phyloP scores from a whole-genome alignment of 2,797 vertebrate species.

The Danio tinwini region DNA sequence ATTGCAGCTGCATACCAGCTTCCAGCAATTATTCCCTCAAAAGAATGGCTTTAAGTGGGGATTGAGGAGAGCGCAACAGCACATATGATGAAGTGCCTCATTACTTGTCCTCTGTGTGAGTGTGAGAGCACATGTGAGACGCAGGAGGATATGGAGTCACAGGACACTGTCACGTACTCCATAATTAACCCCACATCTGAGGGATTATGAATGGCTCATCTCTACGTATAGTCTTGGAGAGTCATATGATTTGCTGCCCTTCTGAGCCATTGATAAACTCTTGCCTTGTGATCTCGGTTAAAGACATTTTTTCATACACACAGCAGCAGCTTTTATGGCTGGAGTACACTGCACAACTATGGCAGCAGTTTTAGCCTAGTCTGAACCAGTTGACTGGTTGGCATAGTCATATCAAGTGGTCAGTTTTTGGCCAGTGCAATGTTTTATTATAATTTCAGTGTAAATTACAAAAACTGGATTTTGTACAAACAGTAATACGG shows the following conservation, averaged over 20 bases:
- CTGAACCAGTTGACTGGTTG: background rate
- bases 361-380: background rate
- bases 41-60: constrained; percentile 66
- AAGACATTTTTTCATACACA: background rate
- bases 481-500: too few relatives aligned
- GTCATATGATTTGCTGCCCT: constrained; percentile 33
- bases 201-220: constrained; percentile 39
- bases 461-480: too few relatives aligned
- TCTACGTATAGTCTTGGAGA: constrained; percentile 11
- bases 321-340: background rate
- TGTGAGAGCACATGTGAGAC: constrained; percentile 18
- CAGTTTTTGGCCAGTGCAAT: too few relatives aligned
- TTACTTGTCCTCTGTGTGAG: constrained; percentile 52
- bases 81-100: constrained; percentile 72
- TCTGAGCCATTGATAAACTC: constrained; percentile 25
- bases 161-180: constrained; percentile 43
- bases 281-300: constrained; percentile 27
- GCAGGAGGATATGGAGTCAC: constrained; percentile 32
- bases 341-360: background rate
- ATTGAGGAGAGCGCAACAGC: constrained; percentile 48
- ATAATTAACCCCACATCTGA: constrained; percentile 35
- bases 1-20: constrained; percentile 78
- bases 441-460: too few relatives aligned
- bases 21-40: constrained; percentile 72
- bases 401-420: background rate